phyloP scores from a whole-genome alignment of 53 echinoderm and acorn worm species.

The Crossaster papposus region DNA sequence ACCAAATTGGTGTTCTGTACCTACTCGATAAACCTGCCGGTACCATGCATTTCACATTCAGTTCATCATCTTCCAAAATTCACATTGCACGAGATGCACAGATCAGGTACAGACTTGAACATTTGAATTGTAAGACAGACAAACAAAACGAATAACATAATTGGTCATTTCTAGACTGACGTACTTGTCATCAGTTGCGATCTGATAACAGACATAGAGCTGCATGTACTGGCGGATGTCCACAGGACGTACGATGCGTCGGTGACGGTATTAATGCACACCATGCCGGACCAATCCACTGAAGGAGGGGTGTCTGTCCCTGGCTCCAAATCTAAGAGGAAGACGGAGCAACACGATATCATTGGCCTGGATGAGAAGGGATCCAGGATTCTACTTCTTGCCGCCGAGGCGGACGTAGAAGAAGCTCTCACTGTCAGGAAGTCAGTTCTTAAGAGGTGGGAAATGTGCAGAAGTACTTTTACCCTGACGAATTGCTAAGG shows the following conservation, averaged over 20 bases:
- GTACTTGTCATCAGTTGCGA: conserved; percentile 94
- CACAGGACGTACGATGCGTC: conserved; percentile 91
- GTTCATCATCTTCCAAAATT: no score
- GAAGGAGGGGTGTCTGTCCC: conserved; percentile 82
- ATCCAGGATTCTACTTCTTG: conserved; percentile 75
- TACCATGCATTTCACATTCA: no score
- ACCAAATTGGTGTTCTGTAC: no score
- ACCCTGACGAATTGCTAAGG: no score
- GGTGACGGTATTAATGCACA: conserved; percentile 75
- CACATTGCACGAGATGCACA: no score
- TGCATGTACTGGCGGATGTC: conserved; percentile 91
- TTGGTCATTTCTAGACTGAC: conserved; percentile 73
- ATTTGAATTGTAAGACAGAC: no score
- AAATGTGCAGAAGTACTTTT: not conserved
- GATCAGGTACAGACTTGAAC: not conserved
- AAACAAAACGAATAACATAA: not conserved
- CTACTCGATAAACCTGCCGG: no score
- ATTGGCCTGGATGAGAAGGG: conserved; percentile 89
- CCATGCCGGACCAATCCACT: conserved; percentile 64
- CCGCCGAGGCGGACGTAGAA: conserved; percentile 97
- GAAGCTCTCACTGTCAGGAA: conserved; percentile 74
- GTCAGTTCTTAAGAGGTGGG: conserved; percentile 86
- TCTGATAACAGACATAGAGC: conserved; percentile 89
- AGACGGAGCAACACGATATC: conserved; percentile 89
- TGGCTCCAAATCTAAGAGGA: conserved; percentile 91